Base-by-base conservation (phyloP, 2,797 vertebrate species). In the Syngnathus rostellatus region DNA sequence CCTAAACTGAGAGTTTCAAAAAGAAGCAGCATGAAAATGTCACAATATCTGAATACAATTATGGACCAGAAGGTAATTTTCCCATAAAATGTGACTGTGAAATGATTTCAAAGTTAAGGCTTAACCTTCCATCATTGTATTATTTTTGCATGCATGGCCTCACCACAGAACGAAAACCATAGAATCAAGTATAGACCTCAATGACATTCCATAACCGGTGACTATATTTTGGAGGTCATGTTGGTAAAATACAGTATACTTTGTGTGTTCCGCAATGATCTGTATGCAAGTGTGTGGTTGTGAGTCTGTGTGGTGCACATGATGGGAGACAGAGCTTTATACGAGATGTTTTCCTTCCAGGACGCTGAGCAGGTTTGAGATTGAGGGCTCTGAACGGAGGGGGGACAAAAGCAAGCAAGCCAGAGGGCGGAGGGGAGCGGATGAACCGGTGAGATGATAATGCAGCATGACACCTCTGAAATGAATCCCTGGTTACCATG, bases 391-490 rank as follows among this genome's bases (percentile, higher is more conserved):
- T 83, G 83, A 85, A 84, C 78, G 81, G 77, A 81, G 78, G 68
- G 64, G 61, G 48, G 74, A 83, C 82, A 82, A 86, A 83, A 85
- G 82, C 73, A 5, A 75, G 72, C 21, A 74, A 86, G 80, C 76
- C 76, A 79, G 79, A 81, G 83, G 87, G 92, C 87, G 90, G 88
- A 90, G 92, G 85, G 84, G 90, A 91, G 91, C 85, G 91, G 92
- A 92, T 93, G 94, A 94, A 93, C 92, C 80, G 92, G 91, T 86
- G 88, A 92, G 93, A 97, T 88, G 93, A 94, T 98, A 98, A 99
- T 98, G 94, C 94, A 94, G 91, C 93, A 94, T 98, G 95, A 98
- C 96, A 98, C 94, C 93, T 98, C 93, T 94, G 95, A 99, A 98
- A 99, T 98, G 95, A 98, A 96, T 94, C 93, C 92, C 93, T 86